Conservation (phyloP, 2,797 vertebrate species). For the Enteromius fasciolatus region DNA sequence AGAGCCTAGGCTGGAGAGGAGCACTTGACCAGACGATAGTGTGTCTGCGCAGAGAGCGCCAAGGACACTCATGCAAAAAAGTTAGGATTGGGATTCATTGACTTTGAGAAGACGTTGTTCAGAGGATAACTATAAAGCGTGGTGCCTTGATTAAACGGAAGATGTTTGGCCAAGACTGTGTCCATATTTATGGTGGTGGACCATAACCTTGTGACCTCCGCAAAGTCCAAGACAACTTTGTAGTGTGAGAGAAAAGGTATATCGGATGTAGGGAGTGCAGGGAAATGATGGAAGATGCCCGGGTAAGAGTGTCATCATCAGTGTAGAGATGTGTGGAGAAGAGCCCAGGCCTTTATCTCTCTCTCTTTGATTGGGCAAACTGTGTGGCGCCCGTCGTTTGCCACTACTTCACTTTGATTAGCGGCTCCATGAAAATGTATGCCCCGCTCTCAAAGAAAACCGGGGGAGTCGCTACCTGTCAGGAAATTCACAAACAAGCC, state of each 20-base stretch:
- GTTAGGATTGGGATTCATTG: slow-evolving; percentile 30
- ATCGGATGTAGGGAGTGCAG: slow-evolving; percentile 56
- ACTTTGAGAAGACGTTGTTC: background rate
- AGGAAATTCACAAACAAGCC: slow-evolving; percentile 80
- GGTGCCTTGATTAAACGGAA: slow-evolving; percentile 4
- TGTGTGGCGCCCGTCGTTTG: slow-evolving; percentile 71
- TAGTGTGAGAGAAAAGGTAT: background rate
- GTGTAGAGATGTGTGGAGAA: slow-evolving; percentile 70
- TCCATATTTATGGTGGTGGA: slow-evolving; percentile 2
- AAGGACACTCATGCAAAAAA: slow-evolving; percentile 28
- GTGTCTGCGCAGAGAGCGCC: slow-evolving; percentile 18
- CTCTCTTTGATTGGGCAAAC: slow-evolving; percentile 73
- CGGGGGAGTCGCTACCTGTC: slow-evolving; percentile 80
- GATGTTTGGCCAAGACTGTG: background rate
- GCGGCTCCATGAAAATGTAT: slow-evolving; percentile 80
- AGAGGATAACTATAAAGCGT: background rate
- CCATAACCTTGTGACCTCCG: background rate
- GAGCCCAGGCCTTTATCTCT: slow-evolving; percentile 64
- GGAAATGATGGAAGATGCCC: slow-evolving; percentile 66
- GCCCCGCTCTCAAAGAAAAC: slow-evolving; percentile 77
- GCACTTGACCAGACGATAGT: slow-evolving; percentile 63
- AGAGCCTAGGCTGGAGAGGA: slow-evolving; percentile 58
- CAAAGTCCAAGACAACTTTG: slow-evolving; percentile 3
- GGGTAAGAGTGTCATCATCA: slow-evolving; percentile 74
- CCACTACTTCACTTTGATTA: slow-evolving; percentile 78